Conservation (phyloP, 2,797 vertebrate genomes). For the Sebastolobus alascanus region DNA sequence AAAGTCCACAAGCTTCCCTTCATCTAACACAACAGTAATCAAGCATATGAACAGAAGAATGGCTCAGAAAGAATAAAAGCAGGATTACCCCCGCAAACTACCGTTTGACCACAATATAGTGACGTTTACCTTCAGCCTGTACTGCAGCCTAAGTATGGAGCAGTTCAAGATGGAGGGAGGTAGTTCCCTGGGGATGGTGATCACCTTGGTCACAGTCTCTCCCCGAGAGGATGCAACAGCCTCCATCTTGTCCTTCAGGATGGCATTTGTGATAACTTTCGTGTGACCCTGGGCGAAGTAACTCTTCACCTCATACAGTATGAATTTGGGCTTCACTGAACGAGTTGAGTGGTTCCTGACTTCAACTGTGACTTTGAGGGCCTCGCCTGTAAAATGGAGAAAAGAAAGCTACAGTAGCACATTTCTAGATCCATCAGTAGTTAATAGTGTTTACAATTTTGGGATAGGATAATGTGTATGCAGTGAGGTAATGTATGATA, state of each 20-base stretch:
- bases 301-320: conserved; percentile 65
- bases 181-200: conserved; percentile 66
- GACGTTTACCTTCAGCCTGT: conserved; percentile 86
- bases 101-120: background rate
- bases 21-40: background rate
- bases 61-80: background rate
- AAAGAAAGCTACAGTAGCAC: background rate
- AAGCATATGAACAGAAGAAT: background rate
- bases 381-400: conserved; percentile 53
- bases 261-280: conserved; percentile 23
- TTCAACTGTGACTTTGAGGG: conserved; percentile 35
- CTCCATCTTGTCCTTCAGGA: conserved; percentile 64
- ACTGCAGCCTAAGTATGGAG: conserved; percentile 75
- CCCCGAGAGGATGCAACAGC: conserved; percentile 20
- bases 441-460: accelerated
- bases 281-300: conserved; percentile 69
- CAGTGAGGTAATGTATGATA: background rate
- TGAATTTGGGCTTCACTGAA: conserved; percentile 68
- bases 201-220: conserved; percentile 50
- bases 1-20: background rate
- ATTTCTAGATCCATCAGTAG: background rate
- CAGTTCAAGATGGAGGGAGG: conserved; percentile 76
- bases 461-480: background rate
- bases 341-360: conserved; percentile 66
- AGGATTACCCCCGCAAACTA: background rate